Base-by-base conservation (phyloP, 1,140 invertebrate species). In the Pogonus chalceus region DNA sequence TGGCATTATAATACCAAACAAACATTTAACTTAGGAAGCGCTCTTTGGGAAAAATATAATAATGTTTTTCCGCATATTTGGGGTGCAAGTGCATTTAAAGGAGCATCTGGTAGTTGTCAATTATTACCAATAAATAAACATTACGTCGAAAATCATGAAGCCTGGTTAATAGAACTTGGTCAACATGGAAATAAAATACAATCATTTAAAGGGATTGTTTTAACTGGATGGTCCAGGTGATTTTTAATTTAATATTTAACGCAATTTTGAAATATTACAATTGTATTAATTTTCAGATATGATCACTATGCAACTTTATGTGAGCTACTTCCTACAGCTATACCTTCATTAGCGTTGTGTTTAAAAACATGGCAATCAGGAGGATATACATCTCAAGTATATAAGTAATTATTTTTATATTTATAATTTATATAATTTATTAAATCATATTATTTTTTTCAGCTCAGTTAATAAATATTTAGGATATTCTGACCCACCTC, bases 221-320 rank as follows among this genome's bases (percentile, higher is more conserved):
- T 86, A 0, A 87, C 84, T 35, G 84, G 84, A 1, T 87, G 83
- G 84, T 84, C 83, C 2, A 79, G 82, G 79, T 83, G 68, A 59
- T 51, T 39, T 49, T 51, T 23, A 47, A 1, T n/a, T 18, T 60
- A 35, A 7, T 35, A n/a, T 53, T 26, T 24, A 26, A 2, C 24
- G 23, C 21, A 18, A 46, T 47, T 20, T 23, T 55, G 12, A 23
- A 21, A 18, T 53, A 16, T 53, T 39, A 20, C 54, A 51, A 37
- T 46, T 20, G 48, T 10, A 18, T 43, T 9, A 16, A 24, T 24
- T 53, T 26, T 31, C 62, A 84, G 83, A 59, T 96, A 92, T 67
- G 92, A 96, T 68, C 92, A 96, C 67, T 92, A 89, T 72, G 87
- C 89, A 0, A 84, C 88, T 0, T 71, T 96, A 16, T 92, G 90